Evolutionary conservation across 1,140 invertebrate genomes (phyloP), one percentile per base, ranked within the genome.

Genomic region (Sycobia sp.): DNA sequence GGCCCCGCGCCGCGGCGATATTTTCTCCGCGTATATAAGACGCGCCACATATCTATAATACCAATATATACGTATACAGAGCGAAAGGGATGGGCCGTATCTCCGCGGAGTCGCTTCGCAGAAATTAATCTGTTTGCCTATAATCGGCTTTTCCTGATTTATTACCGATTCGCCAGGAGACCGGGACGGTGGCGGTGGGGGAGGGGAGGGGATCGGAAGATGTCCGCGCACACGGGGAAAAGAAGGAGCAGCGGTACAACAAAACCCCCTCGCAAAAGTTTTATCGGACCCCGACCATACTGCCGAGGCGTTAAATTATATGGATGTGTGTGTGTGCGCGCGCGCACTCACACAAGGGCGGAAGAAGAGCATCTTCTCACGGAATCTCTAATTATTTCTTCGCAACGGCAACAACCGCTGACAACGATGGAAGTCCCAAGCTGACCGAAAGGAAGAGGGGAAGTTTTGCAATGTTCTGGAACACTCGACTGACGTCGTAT

Each of bases 61-160:
- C n/a, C n/a, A n/a, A n/a, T n/a, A n/a, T n/a, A n/a, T n/a, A n/a
- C n/a, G 25, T 44, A 3, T 29, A 23, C 14, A 22, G 41, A 14
- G 18, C 18, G 23, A 11, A 27, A 50, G 57, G 53, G 41, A 38
- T 22, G 11, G 47, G 36, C 11, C n/a, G 9, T 29, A 20, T 11
- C 14, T 36, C 55, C 44, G 23, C 13, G 36, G 13, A 60, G 38
- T 59, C 25, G 41, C n/a, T n/a, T n/a, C 18, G 44, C 65, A 73
- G 71, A 75, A 79, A 80, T 79, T 80, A 78, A 79, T 80, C 76
- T 74, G 75, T 75, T 76, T 69, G 69, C 66, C 50, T 50, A 69
- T 80, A 80, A 80, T 80, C 77, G 75, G 78, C 76, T 79, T 80
- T 71, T 51, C 49, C 53, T 76, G 75, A 73, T 76, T 74, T 76